Base-by-base conservation (phyloP, 2,113 vertebrate species). In the Hyaena hyaena region DNA sequence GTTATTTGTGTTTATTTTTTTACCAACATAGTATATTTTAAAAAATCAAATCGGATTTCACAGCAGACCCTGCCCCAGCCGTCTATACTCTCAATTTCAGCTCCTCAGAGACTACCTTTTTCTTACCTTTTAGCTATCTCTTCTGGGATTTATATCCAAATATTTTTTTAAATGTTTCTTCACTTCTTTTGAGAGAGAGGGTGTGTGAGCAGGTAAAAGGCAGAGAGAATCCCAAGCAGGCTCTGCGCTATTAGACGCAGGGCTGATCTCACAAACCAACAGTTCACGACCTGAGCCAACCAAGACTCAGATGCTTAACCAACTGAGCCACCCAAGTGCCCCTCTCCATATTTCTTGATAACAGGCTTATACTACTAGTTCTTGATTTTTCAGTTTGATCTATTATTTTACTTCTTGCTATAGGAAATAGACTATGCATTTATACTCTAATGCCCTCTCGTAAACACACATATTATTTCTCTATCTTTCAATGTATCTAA, bases 381-480 rank as follows among this genome's bases (percentile, higher is more conserved):
- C 35, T 92, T 88, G 89, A 81, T 53, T 93, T 88, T 97, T 91
- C 71, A 92, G n/a, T 76, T 76, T 86, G 58, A 43, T n/a, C 31
- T 53, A 76, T 96, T 88, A 71, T 88, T 93, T 92, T 92, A 81
- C 63, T 81, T 88, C 35, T 93, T 95, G 33, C 53, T 89, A 24
- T n/a, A 55, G 55, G 9, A 94, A 95, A 92, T 68, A 79, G 61
- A 19, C 43, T 31, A 83, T 48, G 21, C 23, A 63, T 88, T 86
- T 96, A 90, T 35, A 91, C 16, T 87, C 17, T 86, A 88, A 35
- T 68, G 43, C 4, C 63, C 80, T 83, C 45, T 88, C 10, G 65
- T 82, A 96, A 82, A 82, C 14, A 95, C n/a, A 73, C 45, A 31
- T 93, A 35, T 80, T 86, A 84, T 61, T 94, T 87, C 58, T 93